Base-by-base conservation (phyloP, 2,888 invertebrate species). In the Ormyrus pomaceus region DNA sequence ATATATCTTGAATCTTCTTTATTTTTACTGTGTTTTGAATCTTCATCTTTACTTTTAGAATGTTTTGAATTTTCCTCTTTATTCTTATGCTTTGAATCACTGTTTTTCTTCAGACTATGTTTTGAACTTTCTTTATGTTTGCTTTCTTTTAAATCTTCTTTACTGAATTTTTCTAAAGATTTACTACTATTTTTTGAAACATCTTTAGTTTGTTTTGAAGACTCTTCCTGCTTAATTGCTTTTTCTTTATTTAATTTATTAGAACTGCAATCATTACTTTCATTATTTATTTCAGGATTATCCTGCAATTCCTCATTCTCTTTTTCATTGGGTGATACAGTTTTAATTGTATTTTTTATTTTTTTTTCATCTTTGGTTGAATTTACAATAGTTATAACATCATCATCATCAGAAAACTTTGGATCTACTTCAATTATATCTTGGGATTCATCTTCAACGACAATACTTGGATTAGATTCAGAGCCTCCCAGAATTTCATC, bases 401-500 rank as follows among this genome's bases (percentile, higher is more conserved):
- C 83, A 4, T 82, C 85, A 48, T 88, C 89, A 55, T 90, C 90
- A 2, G 90, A 90, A 82, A 89, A 88, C 80, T 85, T 88, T 6
- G 88, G 83, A 55, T 90, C 88, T 2, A 87, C 68, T 9, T 87
- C 87, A 64, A 85, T 84, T 51, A 84, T 83, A 76, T 88, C 86
- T 8, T 84, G 83, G 19, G 87, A 87, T 55, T 87, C 84, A 8
- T 87, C 85, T 10, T 82, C 82, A 51, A 61, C 13, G 6, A 59
- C 50, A 8, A 48, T 11, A 50, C 72, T 80, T n/a, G 83, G 55
- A 65, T 64, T 71, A 8, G 76, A 59, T 19, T 83, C 81, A 19
- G 83, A 72, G 51, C 86, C 81, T 58, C 76, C 61, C 34, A 83
- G 58, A 58, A 84, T 90, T 77, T 91, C 91, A 83, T 91, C 91